Conservation (phyloP, 2,113 vertebrate genomes). For the Siphamia tubifer region DNA sequence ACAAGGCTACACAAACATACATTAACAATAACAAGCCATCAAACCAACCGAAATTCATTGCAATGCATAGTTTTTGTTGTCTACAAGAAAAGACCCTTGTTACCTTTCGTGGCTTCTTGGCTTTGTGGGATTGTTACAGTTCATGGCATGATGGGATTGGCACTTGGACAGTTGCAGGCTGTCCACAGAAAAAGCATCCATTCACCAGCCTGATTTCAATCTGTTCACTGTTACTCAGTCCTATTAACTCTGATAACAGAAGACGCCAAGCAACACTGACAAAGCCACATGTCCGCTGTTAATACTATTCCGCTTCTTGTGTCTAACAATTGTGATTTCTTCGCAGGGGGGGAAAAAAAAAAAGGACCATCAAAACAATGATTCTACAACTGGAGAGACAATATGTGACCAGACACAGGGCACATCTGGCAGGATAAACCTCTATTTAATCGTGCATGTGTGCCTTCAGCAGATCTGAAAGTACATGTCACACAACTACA, state of each 20-base stretch:
- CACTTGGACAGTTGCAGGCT: constrained; percentile 57
- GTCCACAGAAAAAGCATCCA: constrained; percentile 27
- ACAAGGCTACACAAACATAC: too few relatives aligned
- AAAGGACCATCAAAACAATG: constrained; percentile 4
- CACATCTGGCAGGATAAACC: constrained; percentile 69
- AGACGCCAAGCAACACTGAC: too few relatives aligned
- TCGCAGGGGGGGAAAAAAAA: constrained; percentile 37
- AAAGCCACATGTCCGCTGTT: too few relatives aligned
- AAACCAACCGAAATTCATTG: not conserved
- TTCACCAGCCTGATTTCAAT: constrained; percentile 23
- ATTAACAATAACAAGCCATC: too few relatives aligned
- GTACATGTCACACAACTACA: constrained; percentile 25
- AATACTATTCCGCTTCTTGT: not conserved
- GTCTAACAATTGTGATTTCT: constrained; percentile 17
- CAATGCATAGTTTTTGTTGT: not conserved
- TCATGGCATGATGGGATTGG: constrained; percentile 52
- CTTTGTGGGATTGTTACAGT: constrained; percentile 44
- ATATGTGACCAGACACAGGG: constrained; percentile 79
- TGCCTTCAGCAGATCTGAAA: constrained; percentile 52
- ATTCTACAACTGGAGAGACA: constrained; percentile 74
- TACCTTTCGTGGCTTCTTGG: constrained; percentile 36
- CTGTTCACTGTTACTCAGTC: constrained; percentile 26
- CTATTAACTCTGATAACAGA: constrained; percentile 41
- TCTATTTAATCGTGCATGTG: constrained; percentile 30
- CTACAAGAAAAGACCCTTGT: not conserved